phyloP scores from a whole-genome alignment of 2,888 invertebrate genomes.

The Cryptocheilus praepositus region DNA sequence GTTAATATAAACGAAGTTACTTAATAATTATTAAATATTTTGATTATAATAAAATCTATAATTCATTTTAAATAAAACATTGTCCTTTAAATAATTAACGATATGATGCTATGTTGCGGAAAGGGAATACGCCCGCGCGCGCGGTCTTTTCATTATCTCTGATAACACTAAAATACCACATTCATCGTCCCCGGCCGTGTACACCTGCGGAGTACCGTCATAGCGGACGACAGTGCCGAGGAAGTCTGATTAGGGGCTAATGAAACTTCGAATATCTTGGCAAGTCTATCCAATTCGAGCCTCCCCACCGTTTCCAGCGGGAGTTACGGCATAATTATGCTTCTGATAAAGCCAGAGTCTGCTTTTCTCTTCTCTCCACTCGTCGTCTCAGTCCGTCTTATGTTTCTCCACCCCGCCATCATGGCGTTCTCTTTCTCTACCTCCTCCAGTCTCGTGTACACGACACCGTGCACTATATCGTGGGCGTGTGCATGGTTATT shows the following conservation, averaged over 20 bases:
- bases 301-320: conserved; percentile 35
- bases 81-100: too few species aligned
- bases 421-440: background rate
- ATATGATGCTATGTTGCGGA: too few species aligned
- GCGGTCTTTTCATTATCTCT: conserved; percentile 31
- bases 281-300: conserved; percentile 48
- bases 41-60: too few species aligned
- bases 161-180: conserved; percentile 37
- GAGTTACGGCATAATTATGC: conserved; percentile 61
- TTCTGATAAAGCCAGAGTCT: conserved; percentile 46
- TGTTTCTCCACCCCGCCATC: background rate
- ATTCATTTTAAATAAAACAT: too few species aligned
- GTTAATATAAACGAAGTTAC: too few species aligned
- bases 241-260: conserved; percentile 58
- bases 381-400: conserved; percentile 6
- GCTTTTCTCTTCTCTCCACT: conserved; percentile 6
- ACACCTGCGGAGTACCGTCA: background rate
- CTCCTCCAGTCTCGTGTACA: background rate
- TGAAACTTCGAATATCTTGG: conserved; percentile 61
- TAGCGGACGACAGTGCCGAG: conserved; percentile 15
- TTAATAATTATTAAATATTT: too few species aligned
- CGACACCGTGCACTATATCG: conserved; percentile 7
- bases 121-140: too few species aligned
- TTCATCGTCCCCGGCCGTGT: conserved; percentile 28
- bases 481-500: conserved; percentile 32